These are phyloP conservation scores for Oreochromis niloticus DNA, from an alignment of 2,113 vertebrate species.

Conservation along the genomic window DNA sequence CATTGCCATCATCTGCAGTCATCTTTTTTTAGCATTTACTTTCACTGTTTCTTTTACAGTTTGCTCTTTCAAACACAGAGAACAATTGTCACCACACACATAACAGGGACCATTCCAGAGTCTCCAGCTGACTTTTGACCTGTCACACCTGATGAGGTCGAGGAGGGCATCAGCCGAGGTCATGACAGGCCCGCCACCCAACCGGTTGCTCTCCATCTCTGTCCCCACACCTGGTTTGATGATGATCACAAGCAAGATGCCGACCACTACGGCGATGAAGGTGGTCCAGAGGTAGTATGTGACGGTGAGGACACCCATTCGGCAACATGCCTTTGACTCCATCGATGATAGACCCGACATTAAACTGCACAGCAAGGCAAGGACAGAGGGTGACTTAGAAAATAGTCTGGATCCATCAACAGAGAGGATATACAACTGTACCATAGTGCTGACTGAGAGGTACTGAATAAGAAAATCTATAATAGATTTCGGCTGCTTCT, in stretches of 20 bases:
- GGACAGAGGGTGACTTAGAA: neutral
- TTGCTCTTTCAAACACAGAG: neutral
- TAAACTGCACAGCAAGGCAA: slow-evolving; percentile 63
- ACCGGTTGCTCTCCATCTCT: slow-evolving; percentile 74
- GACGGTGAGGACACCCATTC: slow-evolving; percentile 84
- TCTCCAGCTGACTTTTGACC: neutral
- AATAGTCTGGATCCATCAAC: neutral
- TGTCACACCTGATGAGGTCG: slow-evolving; percentile 81
- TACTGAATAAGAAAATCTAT: neutral
- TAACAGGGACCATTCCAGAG: neutral
- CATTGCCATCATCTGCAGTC: neutral
- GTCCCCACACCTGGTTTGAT: slow-evolving; percentile 82
- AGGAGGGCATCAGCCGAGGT: slow-evolving; percentile 85
- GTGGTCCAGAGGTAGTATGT: slow-evolving; percentile 92
- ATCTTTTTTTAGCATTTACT: neutral
- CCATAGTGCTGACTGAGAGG: neutral
- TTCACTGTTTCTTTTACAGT: neutral
- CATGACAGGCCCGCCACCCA: slow-evolving; percentile 75
- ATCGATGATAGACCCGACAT: slow-evolving; percentile 87
- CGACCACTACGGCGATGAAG: slow-evolving; percentile 82
- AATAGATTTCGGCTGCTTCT: neutral
- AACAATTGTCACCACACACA: neutral
- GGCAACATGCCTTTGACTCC: slow-evolving; percentile 82
- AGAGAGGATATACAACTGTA: neutral
- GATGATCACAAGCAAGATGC: slow-evolving; percentile 79